Base-by-base conservation (phyloP, 2,797 vertebrate species). In the Sebastes nivosus region DNA sequence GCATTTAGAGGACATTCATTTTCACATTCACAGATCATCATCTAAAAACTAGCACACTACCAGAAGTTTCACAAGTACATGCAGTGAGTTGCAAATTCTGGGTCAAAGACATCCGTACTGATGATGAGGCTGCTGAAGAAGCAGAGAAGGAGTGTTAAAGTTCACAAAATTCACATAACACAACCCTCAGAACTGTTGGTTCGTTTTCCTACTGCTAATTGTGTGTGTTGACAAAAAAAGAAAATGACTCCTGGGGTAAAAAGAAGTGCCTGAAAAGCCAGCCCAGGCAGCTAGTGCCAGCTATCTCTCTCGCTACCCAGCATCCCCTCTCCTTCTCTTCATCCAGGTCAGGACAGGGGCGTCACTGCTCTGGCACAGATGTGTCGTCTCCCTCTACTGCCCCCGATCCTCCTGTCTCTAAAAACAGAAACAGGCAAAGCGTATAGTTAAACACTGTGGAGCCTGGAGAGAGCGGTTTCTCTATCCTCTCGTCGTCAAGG, bases 41-140 rank as follows among this genome's bases (percentile, higher is more conserved):
- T 90, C 93, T 94, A 94, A 95, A 94, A 94, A 94, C 91, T 94
- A 96, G 94, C 93, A 95, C 94, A 94, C 90, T 74, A 95, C 83
- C 93, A 95, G 94, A 95, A 93, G 91, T 95, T 94, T 94, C 93
- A 95, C 94, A 94, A 94, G 93, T 93, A 94, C 95, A 96, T 96
- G 95, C 95, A 94, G 92, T 91, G 91, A 93, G 91, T 94, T 92
- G 94, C 91, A 94, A 93, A 90, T 94, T 94, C 91, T 93, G 93
- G 93, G 94, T 94, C 93, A 95, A 89, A 93, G 91, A 95, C 83
- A 93, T 93, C 90, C 91, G 88, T 80, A 93, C 92, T 85, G 89
- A 92, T 89, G 88, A 90, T 89, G 88, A 90, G 83, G 85, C 84
- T 89, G 87, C 90, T 88, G 90, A 84, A 91, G 88, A 89, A 92